These are phyloP conservation scores for Leptinotarsa tumamoca DNA, from an alignment of 2,888 invertebrate genomes.

Conservation along the genomic window DNA sequence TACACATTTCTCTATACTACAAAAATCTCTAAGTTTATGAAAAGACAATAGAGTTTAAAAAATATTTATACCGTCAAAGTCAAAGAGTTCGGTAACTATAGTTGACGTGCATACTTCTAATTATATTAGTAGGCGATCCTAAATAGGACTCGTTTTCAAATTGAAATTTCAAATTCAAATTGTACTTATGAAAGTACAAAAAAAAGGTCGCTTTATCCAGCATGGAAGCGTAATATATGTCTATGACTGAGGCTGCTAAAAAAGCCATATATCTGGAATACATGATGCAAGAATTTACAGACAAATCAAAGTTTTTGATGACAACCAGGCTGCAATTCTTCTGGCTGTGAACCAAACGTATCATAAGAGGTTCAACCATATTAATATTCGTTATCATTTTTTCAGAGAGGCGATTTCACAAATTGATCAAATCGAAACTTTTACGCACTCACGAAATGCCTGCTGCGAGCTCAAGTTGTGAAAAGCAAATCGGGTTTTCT, in stretches of 20 bases:
- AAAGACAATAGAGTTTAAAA: too few relatives aligned
- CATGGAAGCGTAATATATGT: conserved; percentile 55
- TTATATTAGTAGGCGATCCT: too few relatives aligned
- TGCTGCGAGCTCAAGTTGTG: background rate
- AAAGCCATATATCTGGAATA: conserved; percentile 41
- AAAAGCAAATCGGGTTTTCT: too few relatives aligned
- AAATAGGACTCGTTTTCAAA: background rate
- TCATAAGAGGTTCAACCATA: background rate
- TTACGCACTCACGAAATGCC: background rate
- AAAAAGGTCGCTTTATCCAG: conserved; percentile 40
- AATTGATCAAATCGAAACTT: background rate
- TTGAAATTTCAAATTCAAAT: background rate
- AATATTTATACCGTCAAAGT: too few relatives aligned
- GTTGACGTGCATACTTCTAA: too few relatives aligned
- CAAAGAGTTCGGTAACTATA: too few relatives aligned
- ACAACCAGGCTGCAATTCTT: background rate
- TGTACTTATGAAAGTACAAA: background rate
- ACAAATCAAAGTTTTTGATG: background rate
- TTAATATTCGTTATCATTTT: background rate
- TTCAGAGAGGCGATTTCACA: background rate
- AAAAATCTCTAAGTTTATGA: too few relatives aligned
- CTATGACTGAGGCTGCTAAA: conserved; percentile 49
- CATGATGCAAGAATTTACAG: background rate
- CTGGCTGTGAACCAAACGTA: background rate
- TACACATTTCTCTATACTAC: too few relatives aligned